These are phyloP conservation scores for Chondrosia reniformis DNA, from an alignment of 37 sponge, comb jelly and placozoan species.

Conservation along the genomic window DNA sequence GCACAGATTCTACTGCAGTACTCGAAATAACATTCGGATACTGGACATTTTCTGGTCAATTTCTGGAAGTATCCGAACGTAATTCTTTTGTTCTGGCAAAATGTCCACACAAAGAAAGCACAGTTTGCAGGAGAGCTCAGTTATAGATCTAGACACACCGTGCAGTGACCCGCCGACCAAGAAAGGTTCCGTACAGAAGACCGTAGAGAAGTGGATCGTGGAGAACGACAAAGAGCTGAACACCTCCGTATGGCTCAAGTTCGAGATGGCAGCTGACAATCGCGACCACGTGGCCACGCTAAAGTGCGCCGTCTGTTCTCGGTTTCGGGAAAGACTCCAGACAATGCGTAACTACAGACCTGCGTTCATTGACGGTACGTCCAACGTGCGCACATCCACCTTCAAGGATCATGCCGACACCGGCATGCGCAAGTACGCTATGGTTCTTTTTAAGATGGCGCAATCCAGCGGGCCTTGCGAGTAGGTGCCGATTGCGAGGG, in stretches of 20 bases:
- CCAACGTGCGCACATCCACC: constrained; percentile 19
- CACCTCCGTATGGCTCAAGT: constrained; percentile 28
- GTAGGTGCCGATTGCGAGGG: constrained; percentile 18
- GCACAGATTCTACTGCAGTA: too few relatives aligned
- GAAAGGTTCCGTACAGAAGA: constrained; percentile 16
- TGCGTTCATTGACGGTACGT: constrained; percentile 41
- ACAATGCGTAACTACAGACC: constrained; percentile 30
- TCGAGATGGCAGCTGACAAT: constrained; percentile 13
- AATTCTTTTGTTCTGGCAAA: constrained; percentile 11
- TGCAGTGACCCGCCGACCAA: constrained; percentile 18
- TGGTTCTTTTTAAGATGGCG: constrained; percentile 24
- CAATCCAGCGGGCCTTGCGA: constrained; percentile 9
- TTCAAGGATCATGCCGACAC: constrained; percentile 38
- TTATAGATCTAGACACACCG: not conserved
- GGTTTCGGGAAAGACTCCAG: constrained; percentile 16
- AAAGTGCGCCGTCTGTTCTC: constrained; percentile 34
- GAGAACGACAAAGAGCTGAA: constrained; percentile 19
- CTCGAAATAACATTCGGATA: constrained; percentile 19
- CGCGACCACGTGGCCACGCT: constrained; percentile 29
- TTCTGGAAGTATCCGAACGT: not conserved
- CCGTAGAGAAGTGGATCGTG: constrained; percentile 33
- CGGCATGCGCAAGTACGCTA: constrained; percentile 21
- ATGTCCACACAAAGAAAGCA: constrained; percentile 4
- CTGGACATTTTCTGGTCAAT: constrained; percentile 5
- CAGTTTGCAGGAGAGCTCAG: not conserved